Conservation (phyloP, 2,888 invertebrate species). For the Drosophila pseudotalamancana region DNA sequence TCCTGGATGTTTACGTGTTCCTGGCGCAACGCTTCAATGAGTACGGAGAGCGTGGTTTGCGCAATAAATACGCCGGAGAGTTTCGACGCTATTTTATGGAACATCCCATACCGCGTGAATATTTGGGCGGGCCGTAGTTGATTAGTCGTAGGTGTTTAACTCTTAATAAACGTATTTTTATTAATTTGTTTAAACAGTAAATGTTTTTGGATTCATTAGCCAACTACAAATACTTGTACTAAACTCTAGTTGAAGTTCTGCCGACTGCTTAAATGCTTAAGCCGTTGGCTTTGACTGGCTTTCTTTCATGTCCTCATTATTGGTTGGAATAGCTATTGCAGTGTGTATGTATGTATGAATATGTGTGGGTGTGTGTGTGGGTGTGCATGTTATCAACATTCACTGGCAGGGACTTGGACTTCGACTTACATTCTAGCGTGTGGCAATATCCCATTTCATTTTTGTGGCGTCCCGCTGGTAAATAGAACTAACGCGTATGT, state of each 20-base stretch:
- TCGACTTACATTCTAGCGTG: conserved; percentile 63
- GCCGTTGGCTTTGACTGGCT: conserved; percentile 15
- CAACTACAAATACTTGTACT: conserved; percentile 60
- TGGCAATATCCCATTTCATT: conserved; percentile 39
- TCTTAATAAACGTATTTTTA: conserved; percentile 66
- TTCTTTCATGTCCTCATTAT: conserved; percentile 2
- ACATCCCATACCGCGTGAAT: conserved; percentile 85
- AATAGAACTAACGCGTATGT: conserved; percentile 55
- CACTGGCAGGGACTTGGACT: conserved; percentile 52
- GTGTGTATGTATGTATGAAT: background rate
- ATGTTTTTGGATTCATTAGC: conserved; percentile 31
- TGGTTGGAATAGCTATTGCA: conserved; percentile 20
- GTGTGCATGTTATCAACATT: conserved; percentile 8
- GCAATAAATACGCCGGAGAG: conserved; percentile 93
- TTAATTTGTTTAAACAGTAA: conserved; percentile 61
- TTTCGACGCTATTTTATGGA: conserved; percentile 91
- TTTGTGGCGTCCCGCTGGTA: conserved; percentile 46
- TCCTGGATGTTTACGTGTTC: conserved; percentile 87
- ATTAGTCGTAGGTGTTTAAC: conserved; percentile 27
- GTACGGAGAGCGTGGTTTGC: conserved; percentile 88
- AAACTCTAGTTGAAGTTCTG: conserved; percentile 43
- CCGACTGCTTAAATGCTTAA: conserved; percentile 60
- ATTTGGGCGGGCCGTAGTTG: conserved; percentile 76
- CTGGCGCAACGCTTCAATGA: conserved; percentile 90
- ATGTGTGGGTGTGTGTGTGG: conserved; percentile 8